A percentile compares a stretch with the other conserved stretches of the same genome.
phyloP scores from a whole-genome alignment of 1,140 invertebrate genomes.

The Bombus soroeensis region DNA sequence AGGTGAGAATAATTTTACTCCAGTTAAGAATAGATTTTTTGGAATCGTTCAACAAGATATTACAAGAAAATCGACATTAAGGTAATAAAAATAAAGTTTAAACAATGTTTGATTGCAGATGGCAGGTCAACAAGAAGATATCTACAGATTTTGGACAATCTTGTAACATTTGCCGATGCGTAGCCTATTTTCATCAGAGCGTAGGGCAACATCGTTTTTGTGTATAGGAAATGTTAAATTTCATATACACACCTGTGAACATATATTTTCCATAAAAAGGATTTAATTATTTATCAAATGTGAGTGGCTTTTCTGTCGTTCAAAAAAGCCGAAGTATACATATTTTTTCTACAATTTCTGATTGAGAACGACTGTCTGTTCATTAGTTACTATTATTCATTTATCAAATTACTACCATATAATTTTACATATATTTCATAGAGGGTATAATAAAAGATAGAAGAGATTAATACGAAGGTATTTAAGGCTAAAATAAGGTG shows the following conservation, averaged over 20 bases:
- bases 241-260: constrained; percentile 67
- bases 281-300: constrained; percentile 69
- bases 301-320: constrained; percentile 71
- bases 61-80: constrained; percentile 51
- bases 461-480: not conserved
- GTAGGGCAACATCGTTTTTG: constrained; percentile 47
- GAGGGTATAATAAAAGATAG: constrained; percentile 29
- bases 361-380: not conserved
- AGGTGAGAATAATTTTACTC: constrained; percentile 68
- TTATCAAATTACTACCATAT: not conserved
- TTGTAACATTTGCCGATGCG: constrained; percentile 58
- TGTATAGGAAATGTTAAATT: constrained; percentile 68
- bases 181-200: constrained; percentile 37
- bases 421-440: constrained; percentile 6
- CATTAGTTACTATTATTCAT: not conserved
- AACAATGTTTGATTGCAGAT: constrained; percentile 73
- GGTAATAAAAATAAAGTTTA: constrained; percentile 62
- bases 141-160: constrained; percentile 61
- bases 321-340: constrained; percentile 49
- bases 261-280: constrained; percentile 72
- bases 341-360: constrained; percentile 37
- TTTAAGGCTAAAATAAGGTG: constrained; percentile 22
- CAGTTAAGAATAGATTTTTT: constrained; percentile 49
- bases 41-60: constrained; percentile 50
- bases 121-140: constrained; percentile 64